phyloP scores from a whole-genome alignment of 2,797 vertebrate species.

The Clarias platycephalus region DNA sequence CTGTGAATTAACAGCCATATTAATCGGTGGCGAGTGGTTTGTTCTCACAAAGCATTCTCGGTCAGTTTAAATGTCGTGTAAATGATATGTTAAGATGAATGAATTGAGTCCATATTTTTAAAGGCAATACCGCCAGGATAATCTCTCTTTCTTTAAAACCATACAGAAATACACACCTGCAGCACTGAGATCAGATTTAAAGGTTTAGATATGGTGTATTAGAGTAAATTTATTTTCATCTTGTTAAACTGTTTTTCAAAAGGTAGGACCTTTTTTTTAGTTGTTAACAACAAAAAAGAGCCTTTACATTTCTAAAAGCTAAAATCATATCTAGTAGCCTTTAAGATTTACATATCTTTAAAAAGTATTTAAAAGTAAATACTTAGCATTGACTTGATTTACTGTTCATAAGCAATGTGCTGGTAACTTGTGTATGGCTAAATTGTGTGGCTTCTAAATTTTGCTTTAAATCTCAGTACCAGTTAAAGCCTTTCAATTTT shows the following conservation, averaged over 20 bases:
- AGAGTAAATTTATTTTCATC: not conserved
- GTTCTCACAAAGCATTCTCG: slow-evolving; percentile 37
- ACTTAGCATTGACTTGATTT: slow-evolving; percentile 1
- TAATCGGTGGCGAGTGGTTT: not conserved
- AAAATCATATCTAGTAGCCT: slow-evolving; percentile 15
- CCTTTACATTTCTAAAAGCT: slow-evolving; percentile 9
- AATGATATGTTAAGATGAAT: slow-evolving; percentile 7
- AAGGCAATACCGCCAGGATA: slow-evolving; percentile 38
- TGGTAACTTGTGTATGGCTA: not conserved
- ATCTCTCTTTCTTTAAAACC: slow-evolving; percentile 1
- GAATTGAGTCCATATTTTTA: slow-evolving; percentile 28
- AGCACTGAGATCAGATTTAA: slow-evolving; percentile 13
- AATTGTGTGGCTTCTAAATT: not conserved
- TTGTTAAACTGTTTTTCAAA: slow-evolving; percentile 16
- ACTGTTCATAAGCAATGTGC: not conserved
- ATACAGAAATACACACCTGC: slow-evolving; percentile 26
- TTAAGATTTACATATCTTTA: slow-evolving; percentile 6
- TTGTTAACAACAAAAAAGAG: too few relatives aligned
- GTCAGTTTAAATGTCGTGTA: slow-evolving; percentile 25
- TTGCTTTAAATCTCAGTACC: not conserved
- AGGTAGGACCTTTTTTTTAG: too few relatives aligned
- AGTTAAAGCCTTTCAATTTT: not conserved
- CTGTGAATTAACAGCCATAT: not conserved
- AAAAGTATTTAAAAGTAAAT: slow-evolving; percentile 37
- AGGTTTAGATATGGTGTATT: not conserved